A percentile compares a stretch with the other conserved stretches of the same genome.
These are phyloP conservation scores for Spisula solida DNA, from an alignment of 2,888 invertebrate species.

Conservation along the genomic window DNA sequence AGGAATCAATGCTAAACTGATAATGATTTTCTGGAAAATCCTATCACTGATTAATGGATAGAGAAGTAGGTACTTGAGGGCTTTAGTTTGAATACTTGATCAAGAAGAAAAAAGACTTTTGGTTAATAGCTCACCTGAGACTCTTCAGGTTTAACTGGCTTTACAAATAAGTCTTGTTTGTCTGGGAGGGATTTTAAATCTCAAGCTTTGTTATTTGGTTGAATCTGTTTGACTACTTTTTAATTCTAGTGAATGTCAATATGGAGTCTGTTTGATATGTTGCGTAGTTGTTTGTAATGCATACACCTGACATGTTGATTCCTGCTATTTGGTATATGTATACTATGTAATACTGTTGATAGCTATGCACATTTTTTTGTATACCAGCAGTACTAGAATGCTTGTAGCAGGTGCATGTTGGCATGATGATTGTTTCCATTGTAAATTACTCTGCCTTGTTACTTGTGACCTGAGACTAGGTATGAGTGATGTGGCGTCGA, in stretches of 20 bases:
- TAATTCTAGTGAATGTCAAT: neutral
- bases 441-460: neutral
- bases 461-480: too few relatives aligned
- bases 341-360: neutral
- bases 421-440: neutral
- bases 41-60: conserved; percentile 28
- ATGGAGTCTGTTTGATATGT: neutral
- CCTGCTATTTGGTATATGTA: neutral
- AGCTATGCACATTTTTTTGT: neutral
- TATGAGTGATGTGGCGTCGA: too few relatives aligned
- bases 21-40: conserved; percentile 28
- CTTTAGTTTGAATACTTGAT: conserved; percentile 16
- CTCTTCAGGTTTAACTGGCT: neutral
- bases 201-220: conserved; percentile 6
- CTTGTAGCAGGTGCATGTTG: neutral
- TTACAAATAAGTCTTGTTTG: conserved; percentile 3
- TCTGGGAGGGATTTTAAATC: conserved; percentile 6
- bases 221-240: neutral
- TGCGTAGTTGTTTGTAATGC: neutral
- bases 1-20: conserved; percentile 23
- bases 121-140: conserved; percentile 25
- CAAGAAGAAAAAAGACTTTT: conserved; percentile 20
- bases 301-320: neutral
- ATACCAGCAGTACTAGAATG: neutral
- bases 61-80: conserved; percentile 24